A percentile compares a stretch with the other conserved stretches of the same genome.
Conservation (phyloP, 1,140 invertebrate species). For the Hesperophylax magnus region DNA sequence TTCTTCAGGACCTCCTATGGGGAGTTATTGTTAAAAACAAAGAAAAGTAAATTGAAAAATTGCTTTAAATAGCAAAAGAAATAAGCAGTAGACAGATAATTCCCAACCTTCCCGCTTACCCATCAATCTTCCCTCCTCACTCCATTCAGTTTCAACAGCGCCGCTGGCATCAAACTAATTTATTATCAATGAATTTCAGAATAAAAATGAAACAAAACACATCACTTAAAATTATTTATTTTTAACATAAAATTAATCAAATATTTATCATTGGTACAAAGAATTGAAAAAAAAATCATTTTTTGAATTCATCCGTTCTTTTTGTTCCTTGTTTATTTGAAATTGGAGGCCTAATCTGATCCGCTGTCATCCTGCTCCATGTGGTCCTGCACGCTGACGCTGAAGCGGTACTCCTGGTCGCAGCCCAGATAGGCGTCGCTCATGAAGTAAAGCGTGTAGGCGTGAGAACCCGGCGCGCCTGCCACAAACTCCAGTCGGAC, state of each 20-base stretch:
- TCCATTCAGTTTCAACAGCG: no score
- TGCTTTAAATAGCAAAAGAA: no score
- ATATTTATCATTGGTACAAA: not conserved
- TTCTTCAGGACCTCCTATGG: no score
- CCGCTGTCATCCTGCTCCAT: conserved; percentile 74
- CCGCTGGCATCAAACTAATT: no score
- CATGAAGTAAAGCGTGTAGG: conserved; percentile 98
- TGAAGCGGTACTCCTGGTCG: conserved; percentile 96
- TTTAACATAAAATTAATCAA: not conserved
- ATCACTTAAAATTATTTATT: not conserved
- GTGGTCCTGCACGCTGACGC: conserved; percentile 83
- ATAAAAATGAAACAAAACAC: not conserved
- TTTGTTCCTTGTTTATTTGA: not conserved
- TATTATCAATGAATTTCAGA: no score
- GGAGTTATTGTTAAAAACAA: no score
- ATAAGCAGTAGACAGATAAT: no score
- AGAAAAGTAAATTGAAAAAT: no score
- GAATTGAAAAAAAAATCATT: no score
- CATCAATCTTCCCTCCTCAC: no score
- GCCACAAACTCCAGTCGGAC: conserved; percentile 96
- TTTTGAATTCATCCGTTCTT: not conserved
- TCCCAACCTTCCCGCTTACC: no score
- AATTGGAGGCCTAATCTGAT: conserved; percentile 61
- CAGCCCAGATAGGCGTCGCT: conserved; percentile 98
- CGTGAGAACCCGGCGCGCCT: conserved; percentile 85